These are phyloP conservation scores for Syngnathus scovelli DNA, from an alignment of 2,113 vertebrate species.

Conservation along the genomic window DNA sequence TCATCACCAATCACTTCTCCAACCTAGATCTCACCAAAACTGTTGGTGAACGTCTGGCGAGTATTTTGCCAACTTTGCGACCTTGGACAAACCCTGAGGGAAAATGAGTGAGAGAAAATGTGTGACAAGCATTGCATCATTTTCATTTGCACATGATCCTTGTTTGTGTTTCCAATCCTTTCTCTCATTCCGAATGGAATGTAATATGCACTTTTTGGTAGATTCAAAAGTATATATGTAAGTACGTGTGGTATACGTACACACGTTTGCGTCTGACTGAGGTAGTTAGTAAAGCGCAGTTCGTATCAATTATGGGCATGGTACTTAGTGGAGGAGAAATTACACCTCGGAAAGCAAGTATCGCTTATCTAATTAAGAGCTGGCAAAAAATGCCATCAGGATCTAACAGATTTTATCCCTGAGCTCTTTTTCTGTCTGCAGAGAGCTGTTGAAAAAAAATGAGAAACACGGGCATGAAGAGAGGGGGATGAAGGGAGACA, in stretches of 20 bases:
- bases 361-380: constrained; percentile 61
- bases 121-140: constrained; percentile 9
- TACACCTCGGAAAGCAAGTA: constrained; percentile 44
- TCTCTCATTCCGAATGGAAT: constrained; percentile 9
- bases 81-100: too few relatives aligned
- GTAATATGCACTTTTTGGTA: constrained; percentile 48
- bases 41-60: constrained; percentile 36
- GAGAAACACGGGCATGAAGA: constrained; percentile 37
- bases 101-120: too few relatives aligned
- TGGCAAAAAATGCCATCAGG: constrained; percentile 45
- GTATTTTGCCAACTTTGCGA: too few relatives aligned
- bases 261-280: constrained; percentile 9
- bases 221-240: constrained; percentile 29
- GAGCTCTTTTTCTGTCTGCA: constrained; percentile 24
- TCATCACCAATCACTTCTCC: constrained; percentile 45
- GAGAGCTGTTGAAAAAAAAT: constrained; percentile 26
- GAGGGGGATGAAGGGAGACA: constrained; percentile 42
- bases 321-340: constrained; percentile 42
- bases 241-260: constrained; percentile 7
- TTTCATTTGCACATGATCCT: background rate
- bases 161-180: background rate
- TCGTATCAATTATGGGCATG: constrained; percentile 17
- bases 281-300: constrained; percentile 12
- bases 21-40: constrained; percentile 56
- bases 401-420: constrained; percentile 40